Evolutionary conservation across 2,113 vertebrate species (phyloP), one percentile per base, ranked within the genome.

Genomic region (Platysteira castanea): DNA sequence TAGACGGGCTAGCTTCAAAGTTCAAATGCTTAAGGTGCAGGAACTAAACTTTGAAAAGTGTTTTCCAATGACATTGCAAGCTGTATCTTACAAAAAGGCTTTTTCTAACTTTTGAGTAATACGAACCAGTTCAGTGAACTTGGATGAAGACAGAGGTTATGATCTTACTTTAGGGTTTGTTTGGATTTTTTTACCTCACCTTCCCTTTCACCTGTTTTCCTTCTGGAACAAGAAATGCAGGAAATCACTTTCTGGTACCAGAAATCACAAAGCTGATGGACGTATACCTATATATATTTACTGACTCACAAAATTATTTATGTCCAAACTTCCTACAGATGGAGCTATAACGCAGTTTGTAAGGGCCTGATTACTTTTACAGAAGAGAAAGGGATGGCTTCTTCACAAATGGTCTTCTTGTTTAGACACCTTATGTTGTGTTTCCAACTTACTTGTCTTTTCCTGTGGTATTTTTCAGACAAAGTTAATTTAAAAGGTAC

Each of bases 271-370:
- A 54, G 10, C 14, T 74, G 42, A 50, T 10, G 18, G 6, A 63
- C 5, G 14, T 35, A 76, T 30, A 21, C 4, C 5, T 50, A 4
- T 24, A 5, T 60, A 2, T 56, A 41, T 92, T 64, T 91, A 44
- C 81, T 85, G 57, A 69, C 18, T 85, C 35, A 68, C 28, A 42
- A 49, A 60, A 89, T 82, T 91, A 84, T 91, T 92, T 82, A 82
- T 87, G 57, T 93, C 49, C 74, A 79, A 39, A 70, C 41, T 87
- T 96, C 94, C 96, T 97, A 96, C 87, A 96, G 95, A 83, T 96
- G 96, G 95, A 96, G 94, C 96, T 96, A 85, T 87, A 89, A 93
- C 49, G 91, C 94, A 94, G 87, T 91, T 73, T 93, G 60, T 91
- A 82, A 44, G 15, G 19, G n/a, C 14, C 39, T 71, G 28, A 19